phyloP scores from a whole-genome alignment of 2,888 invertebrate species.

The Incurvaria masculella region DNA sequence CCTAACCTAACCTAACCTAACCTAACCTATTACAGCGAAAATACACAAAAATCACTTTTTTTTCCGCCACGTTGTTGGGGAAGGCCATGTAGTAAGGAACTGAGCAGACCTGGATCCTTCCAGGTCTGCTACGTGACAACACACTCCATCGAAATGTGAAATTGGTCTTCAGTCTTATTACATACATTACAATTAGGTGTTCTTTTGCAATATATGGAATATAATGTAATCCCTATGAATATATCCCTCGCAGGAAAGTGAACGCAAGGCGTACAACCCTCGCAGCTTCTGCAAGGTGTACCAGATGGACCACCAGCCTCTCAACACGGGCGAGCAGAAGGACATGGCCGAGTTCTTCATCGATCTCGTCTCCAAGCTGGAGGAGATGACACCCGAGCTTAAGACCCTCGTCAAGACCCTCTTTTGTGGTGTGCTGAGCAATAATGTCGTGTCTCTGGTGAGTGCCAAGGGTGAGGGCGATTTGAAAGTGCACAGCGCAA shows the following conservation, averaged over 20 bases:
- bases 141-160: background rate
- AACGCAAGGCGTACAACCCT: slow-evolving; percentile 93
- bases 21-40: too few species aligned
- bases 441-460: slow-evolving; percentile 91
- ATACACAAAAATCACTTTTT: too few species aligned
- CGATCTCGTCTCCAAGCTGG: slow-evolving; percentile 91
- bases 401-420: slow-evolving; percentile 86
- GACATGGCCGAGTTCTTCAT: slow-evolving; percentile 99
- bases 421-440: slow-evolving; percentile 92
- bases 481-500: too few species aligned
- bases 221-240: slow-evolving; percentile 6
- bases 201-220: background rate
- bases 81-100: too few species aligned
- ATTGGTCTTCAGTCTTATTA: too few species aligned
- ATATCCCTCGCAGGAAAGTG: slow-evolving; percentile 68
- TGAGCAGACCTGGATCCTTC: too few species aligned
- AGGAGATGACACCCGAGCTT: slow-evolving; percentile 91
- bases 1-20: too few species aligned
- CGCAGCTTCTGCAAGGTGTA: slow-evolving; percentile 94
- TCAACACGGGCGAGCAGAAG: slow-evolving; percentile 96
- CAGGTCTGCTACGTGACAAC: too few species aligned
- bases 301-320: slow-evolving; percentile 94
- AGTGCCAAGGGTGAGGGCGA: too few species aligned
- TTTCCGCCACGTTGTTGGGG: too few species aligned
- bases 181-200: too few species aligned